Evolutionary conservation across 1,140 invertebrate species (phyloP).

Genomic region (Drosophila rufa): DNA sequence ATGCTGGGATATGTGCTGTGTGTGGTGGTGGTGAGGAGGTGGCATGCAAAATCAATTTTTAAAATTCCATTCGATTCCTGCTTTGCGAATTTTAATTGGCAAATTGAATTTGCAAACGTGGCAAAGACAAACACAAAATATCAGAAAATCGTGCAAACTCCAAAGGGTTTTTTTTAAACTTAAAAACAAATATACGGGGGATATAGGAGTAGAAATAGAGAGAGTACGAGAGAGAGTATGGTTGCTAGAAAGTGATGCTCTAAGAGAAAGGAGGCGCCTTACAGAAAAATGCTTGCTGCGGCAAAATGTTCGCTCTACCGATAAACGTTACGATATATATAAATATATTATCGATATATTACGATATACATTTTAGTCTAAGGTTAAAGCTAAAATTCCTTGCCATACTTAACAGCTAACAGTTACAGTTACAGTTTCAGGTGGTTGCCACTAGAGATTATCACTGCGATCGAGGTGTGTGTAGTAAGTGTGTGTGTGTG

Average conservation of each 20-base stretch:
- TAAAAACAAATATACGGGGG: constrained; percentile 14
- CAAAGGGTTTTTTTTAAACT: constrained; percentile 13
- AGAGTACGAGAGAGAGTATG: constrained; percentile 42
- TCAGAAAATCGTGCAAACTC: constrained; percentile 67
- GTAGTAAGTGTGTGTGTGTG: background rate
- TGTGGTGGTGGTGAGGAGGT: background rate
- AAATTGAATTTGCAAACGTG: constrained; percentile 34
- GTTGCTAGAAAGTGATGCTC: constrained; percentile 59
- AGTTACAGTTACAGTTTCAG: constrained; percentile 66
- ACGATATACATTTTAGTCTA: constrained; percentile 60
- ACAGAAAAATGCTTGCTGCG: constrained; percentile 64
- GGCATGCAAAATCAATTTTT: constrained; percentile 46
- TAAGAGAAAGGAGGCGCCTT: constrained; percentile 67
- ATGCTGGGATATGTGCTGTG: background rate
- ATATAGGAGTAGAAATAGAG: constrained; percentile 18
- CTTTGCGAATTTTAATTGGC: constrained; percentile 24
- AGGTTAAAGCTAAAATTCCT: constrained; percentile 67
- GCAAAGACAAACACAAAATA: constrained; percentile 34
- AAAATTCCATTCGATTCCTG: constrained; percentile 36
- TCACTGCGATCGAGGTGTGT: constrained; percentile 39
- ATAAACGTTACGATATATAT: constrained; percentile 50
- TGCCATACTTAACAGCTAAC: constrained; percentile 71
- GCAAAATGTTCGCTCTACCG: constrained; percentile 61
- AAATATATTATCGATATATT: constrained; percentile 37
- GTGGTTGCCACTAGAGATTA: constrained; percentile 62